Conservation (phyloP, 2,888 invertebrate genomes). For the Nezara viridula region DNA sequence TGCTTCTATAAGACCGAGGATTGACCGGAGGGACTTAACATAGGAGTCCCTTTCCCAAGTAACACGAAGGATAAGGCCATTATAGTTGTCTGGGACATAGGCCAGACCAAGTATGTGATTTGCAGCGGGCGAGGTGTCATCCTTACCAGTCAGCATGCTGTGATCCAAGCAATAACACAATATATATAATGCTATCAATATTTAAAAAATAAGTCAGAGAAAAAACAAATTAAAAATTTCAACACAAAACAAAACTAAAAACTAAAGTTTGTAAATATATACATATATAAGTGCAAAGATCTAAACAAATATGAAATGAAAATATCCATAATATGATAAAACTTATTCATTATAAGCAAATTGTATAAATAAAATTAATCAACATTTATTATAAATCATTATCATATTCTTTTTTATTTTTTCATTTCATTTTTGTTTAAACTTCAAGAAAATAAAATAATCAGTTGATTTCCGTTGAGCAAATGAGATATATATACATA, state of each 20-base stretch:
- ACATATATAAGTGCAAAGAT: not conserved
- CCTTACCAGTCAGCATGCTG: slow-evolving; percentile 55
- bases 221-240: not conserved
- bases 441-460: not conserved
- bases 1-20: slow-evolving; percentile 57
- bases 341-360: not conserved
- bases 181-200: slow-evolving; percentile 2
- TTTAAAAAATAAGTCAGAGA: slow-evolving; percentile 7
- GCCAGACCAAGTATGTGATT: slow-evolving; percentile 56
- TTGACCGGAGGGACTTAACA: slow-evolving; percentile 51
- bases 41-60: slow-evolving; percentile 43
- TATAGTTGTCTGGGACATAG: slow-evolving; percentile 52
- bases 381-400: not conserved
- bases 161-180: slow-evolving; percentile 46
- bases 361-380: not conserved
- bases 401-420: not conserved
- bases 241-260: not conserved
- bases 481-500: not conserved
- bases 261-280: too few relatives aligned
- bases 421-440: not conserved
- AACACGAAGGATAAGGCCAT: slow-evolving; percentile 49
- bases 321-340: not conserved
- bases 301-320: not conserved
- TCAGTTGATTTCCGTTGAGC: not conserved
- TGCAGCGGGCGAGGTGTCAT: slow-evolving; percentile 41